These are phyloP conservation scores for Galerucella calmariensis DNA, from an alignment of 2,888 invertebrate species.

Conservation along the genomic window DNA sequence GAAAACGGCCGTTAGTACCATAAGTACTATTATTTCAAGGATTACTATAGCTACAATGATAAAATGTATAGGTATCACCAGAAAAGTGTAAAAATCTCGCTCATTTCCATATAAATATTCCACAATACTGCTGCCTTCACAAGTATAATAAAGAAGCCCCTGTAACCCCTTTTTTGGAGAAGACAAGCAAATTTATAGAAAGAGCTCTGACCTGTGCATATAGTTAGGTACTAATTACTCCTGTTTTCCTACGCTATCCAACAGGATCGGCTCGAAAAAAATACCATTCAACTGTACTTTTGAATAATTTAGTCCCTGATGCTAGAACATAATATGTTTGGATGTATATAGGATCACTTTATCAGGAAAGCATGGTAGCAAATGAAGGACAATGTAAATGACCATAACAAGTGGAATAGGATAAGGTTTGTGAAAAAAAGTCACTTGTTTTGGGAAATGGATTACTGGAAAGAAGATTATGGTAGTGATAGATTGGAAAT, in stretches of 20 bases:
- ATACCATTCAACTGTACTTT: neutral
- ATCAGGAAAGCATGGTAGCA: no score
- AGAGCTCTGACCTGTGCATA: conserved; percentile 25
- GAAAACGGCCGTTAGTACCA: no score
- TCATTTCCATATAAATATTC: neutral
- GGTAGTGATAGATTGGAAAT: no score
- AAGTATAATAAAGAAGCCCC: conserved; percentile 15
- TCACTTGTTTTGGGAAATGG: no score
- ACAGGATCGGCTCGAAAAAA: conserved; percentile 7
- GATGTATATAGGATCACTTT: no score
- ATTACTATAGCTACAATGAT: neutral
- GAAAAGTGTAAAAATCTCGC: conserved; percentile 12
- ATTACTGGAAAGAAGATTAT: no score
- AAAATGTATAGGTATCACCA: conserved; percentile 6
- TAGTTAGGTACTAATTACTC: conserved; percentile 17
- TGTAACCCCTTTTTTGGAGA: conserved; percentile 5
- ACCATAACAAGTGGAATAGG: no score
- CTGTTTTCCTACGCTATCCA: neutral
- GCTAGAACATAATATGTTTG: no score
- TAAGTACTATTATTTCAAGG: no score
- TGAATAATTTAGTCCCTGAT: neutral
- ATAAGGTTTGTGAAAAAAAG: no score
- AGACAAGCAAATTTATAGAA: conserved; percentile 23
- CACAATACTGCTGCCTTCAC: neutral
- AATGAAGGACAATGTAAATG: no score